A percentile compares a stretch with the other conserved stretches of the same genome.
These are phyloP conservation scores for Nixonia krombeini DNA, from an alignment of 1,140 invertebrate species.

Conservation along the genomic window DNA sequence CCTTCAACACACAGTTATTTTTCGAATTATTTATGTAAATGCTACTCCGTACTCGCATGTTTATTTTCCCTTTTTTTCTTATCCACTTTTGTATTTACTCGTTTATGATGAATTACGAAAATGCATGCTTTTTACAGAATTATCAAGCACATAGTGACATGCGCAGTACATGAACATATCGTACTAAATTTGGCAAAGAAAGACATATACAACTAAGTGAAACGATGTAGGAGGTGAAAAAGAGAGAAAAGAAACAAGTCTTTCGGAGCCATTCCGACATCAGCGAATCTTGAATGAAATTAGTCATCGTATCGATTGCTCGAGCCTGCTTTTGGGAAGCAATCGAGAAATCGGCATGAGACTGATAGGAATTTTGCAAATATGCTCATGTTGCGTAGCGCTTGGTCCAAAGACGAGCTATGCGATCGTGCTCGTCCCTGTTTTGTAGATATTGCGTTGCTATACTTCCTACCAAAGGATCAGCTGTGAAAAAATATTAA, in stretches of 20 bases:
- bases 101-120: not conserved
- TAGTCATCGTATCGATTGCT: slow-evolving; percentile 40
- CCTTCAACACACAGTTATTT: slow-evolving; percentile 12
- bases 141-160: not conserved
- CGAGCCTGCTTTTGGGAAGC: slow-evolving; percentile 48
- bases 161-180: not conserved
- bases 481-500: slow-evolving; percentile 77
- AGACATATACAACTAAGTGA: too few species aligned
- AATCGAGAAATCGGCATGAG: slow-evolving; percentile 60
- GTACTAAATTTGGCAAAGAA: too few species aligned
- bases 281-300: slow-evolving; percentile 40
- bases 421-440: slow-evolving; percentile 96
- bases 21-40: not conserved
- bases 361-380: slow-evolving; percentile 54
- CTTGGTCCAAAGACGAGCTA: slow-evolving; percentile 98
- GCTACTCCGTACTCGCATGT: not conserved
- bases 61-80: not conserved
- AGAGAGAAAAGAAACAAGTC: not conserved
- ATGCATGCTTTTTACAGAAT: not conserved
- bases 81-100: not conserved
- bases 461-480: slow-evolving; percentile 98
- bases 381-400: slow-evolving; percentile 91
- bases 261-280: slow-evolving; percentile 13
- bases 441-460: slow-evolving; percentile 98
- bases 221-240: not conserved